Evolutionary conservation across 2,113 vertebrate genomes (phyloP), one percentile per base, ranked within the genome.

Genomic region (Symphodus melops): DNA sequence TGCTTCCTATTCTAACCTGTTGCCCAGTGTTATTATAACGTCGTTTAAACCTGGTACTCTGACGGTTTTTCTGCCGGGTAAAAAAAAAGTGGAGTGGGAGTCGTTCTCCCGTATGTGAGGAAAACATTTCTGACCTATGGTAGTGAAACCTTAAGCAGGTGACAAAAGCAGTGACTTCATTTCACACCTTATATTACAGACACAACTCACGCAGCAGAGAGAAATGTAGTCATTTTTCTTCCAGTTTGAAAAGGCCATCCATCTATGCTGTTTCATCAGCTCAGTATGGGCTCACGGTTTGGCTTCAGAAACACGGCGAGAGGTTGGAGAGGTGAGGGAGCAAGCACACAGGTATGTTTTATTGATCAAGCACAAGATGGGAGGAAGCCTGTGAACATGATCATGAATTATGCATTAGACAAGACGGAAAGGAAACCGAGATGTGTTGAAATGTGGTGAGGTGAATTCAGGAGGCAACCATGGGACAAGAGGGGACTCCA

Each of bases 281-380:
- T 75, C 78, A 60, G 80, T 39, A 14, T 59, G 74, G 33, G 61
- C 71, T 55, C 76, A 23, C 36, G 46, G 72, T 60, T 77, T 68
- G 57, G 77, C 83, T 75, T 36, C 10, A 21, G 72, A 58, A 81
- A 72, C 51, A 44, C 68, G 75, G 64, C 42, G 19, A 53, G 64
- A 59, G 76, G 77, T 70, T 68, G 75, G 56, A 75, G 68, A 77
- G 83, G 87, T 86, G 84, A 77, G 79, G 82, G 80, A 83, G 86
- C 72, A 71, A 77, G 64, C 69, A 59, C 65, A 77, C 77, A 87
- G 81, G 81, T 84, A 93, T 94, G 91, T 89, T 92, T 94, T 93
- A 92, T 92, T 93, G 92, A 93, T 92, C 89, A 81, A 81, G 82
- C 74, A 81, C 75, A 76, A 84, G 85, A 81, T 44, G 73, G 77